Evolutionary conservation across 2,113 vertebrate genomes (phyloP).

Genomic region (Mystacornis crossleyi): DNA sequence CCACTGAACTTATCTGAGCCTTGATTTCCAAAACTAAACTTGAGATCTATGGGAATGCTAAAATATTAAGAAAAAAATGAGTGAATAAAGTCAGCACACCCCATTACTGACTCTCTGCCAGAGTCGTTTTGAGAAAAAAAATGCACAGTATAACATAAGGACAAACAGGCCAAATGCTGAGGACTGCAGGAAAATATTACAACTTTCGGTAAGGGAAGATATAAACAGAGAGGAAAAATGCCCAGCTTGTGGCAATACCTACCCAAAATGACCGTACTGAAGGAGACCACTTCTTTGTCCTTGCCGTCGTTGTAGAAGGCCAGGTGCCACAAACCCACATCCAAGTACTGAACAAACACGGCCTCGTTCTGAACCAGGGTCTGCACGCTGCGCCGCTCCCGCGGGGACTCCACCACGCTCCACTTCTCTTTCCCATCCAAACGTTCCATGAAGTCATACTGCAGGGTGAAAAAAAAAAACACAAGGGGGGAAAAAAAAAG

Average conservation of each 20-base stretch:
- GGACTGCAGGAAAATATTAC: neutral
- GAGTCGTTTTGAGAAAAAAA: neutral
- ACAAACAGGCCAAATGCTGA: neutral
- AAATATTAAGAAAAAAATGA: neutral
- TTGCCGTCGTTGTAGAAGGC: slow-evolving; percentile 98
- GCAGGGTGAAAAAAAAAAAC: neutral
- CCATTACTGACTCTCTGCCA: neutral
- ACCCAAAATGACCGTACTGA: slow-evolving; percentile 93
- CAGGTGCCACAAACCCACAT: slow-evolving; percentile 94
- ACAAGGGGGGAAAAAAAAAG: neutral
- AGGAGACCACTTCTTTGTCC: slow-evolving; percentile 94
- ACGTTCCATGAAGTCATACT: slow-evolving; percentile 99
- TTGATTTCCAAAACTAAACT: neutral
- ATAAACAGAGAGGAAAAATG: neutral
- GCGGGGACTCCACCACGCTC: slow-evolving; percentile 94
- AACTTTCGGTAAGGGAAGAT: neutral
- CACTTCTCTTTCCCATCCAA: slow-evolving; percentile 98
- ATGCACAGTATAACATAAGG: neutral
- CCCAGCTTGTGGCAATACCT: slow-evolving; percentile 28
- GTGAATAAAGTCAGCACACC: neutral
- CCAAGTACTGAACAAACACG: slow-evolving; percentile 95
- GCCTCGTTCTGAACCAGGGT: slow-evolving; percentile 98
- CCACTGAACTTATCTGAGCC: neutral
- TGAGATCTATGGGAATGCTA: neutral
- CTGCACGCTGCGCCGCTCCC: slow-evolving; percentile 93